Conservation (phyloP, 2,113 vertebrate genomes). For the Sprattus sprattus region DNA sequence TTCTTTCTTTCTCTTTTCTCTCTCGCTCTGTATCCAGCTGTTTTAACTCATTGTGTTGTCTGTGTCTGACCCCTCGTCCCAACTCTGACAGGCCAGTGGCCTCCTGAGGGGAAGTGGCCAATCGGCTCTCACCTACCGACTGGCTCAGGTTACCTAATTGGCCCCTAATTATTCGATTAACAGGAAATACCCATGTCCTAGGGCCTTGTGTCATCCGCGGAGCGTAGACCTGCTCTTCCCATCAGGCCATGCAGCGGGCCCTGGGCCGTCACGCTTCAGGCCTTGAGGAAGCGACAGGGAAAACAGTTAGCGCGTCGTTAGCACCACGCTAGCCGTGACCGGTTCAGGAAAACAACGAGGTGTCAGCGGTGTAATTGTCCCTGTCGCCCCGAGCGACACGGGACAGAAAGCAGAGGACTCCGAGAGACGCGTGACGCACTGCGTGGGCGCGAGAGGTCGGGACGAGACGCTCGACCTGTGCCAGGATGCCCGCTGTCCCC, state of each 20-base stretch:
- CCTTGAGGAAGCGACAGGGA: background rate
- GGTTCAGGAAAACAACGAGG: background rate
- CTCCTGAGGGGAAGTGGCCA: conserved; percentile 23
- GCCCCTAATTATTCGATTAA: conserved; percentile 45
- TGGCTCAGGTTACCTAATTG: conserved; percentile 45
- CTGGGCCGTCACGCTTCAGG: background rate
- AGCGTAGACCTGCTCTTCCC: background rate
- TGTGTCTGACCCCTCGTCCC: conserved; percentile 33
- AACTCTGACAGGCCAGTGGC: conserved; percentile 37
- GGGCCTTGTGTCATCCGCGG: background rate
- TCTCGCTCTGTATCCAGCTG: conserved; percentile 35
- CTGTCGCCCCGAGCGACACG: background rate
- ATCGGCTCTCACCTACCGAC: conserved; percentile 2
- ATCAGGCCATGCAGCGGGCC: background rate
- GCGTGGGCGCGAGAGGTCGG: background rate
- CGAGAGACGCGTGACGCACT: background rate
- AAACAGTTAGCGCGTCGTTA: background rate
- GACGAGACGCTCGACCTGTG: background rate
- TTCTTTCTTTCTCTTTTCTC: conserved; percentile 9
- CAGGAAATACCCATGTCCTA: conserved; percentile 32
- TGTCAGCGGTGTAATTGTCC: background rate
- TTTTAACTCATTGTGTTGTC: conserved; percentile 32
- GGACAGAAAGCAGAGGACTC: conserved; percentile 8
- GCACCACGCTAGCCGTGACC: background rate
- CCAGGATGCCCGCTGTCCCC: background rate